These are phyloP conservation scores for Daubentonia madagascariensis DNA, from an alignment of 2,113 vertebrate species.

Conservation along the genomic window DNA sequence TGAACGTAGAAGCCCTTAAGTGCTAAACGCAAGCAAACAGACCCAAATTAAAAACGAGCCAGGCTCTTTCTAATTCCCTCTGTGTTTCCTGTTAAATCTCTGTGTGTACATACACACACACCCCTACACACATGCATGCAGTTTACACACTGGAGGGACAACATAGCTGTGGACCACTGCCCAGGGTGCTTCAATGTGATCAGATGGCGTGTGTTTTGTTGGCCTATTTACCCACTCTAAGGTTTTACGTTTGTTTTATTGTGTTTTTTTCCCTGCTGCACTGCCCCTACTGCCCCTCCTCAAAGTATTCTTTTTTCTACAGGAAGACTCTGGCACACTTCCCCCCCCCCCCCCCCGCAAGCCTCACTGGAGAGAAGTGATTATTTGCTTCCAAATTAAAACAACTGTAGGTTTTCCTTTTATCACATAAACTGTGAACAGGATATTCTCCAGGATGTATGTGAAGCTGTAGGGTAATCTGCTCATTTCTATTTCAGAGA, in stretches of 20 bases:
- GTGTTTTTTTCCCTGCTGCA: background rate
- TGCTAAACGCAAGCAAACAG: slow-evolving; percentile 84
- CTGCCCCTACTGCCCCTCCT: background rate
- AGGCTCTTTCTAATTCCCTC: slow-evolving; percentile 68
- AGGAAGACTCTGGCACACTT: background rate
- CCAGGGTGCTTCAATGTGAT: background rate
- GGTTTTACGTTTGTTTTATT: slow-evolving; percentile 18
- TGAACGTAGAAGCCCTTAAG: slow-evolving; percentile 83
- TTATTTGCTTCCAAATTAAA: slow-evolving; percentile 66
- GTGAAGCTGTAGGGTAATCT: slow-evolving; percentile 34
- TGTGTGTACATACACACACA: background rate
- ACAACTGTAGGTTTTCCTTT: slow-evolving; percentile 67
- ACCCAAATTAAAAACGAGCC: slow-evolving; percentile 80
- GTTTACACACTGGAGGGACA: background rate
- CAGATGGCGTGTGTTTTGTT: background rate
- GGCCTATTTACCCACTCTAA: slow-evolving; percentile 5
- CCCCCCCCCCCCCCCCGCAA: background rate
- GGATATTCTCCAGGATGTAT: slow-evolving; percentile 56
- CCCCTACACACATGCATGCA: rapidly evolving
- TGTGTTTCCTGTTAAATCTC: slow-evolving; percentile 50
- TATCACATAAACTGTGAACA: slow-evolving; percentile 31
- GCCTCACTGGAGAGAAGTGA: slow-evolving; percentile 49
- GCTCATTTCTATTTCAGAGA: slow-evolving; percentile 66
- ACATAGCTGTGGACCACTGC: background rate
- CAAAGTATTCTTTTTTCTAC: background rate